phyloP scores from a whole-genome alignment of 1,140 invertebrate species.

The Pteromalus puparum region DNA sequence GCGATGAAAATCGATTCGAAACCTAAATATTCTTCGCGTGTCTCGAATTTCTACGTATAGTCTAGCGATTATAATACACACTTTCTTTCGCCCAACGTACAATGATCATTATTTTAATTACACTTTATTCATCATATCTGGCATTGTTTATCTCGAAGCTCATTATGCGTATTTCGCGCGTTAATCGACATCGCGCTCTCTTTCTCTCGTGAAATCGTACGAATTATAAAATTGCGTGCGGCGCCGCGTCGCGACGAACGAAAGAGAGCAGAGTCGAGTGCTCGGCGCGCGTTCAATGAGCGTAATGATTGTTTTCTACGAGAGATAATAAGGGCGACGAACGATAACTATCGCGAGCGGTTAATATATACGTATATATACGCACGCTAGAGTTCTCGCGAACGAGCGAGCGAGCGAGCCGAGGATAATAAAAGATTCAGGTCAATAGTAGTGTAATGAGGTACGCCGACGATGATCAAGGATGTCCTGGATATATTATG shows the following conservation, averaged over 20 bases:
- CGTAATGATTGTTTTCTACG: slow-evolving; percentile 66
- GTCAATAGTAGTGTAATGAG: slow-evolving; percentile 69
- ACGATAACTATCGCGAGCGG: slow-evolving; percentile 51
- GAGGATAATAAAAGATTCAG: slow-evolving; percentile 69
- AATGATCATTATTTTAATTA: slow-evolving; percentile 47
- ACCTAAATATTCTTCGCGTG: not conserved
- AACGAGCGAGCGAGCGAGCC: not conserved
- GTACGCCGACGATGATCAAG: slow-evolving; percentile 61
- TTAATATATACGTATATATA: slow-evolving; percentile 15
- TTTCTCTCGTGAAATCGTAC: slow-evolving; percentile 15
- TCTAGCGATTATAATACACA: too few species aligned
- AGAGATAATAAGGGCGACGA: slow-evolving; percentile 62
- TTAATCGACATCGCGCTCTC: slow-evolving; percentile 39
- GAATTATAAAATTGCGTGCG: slow-evolving; percentile 47
- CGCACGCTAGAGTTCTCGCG: slow-evolving; percentile 1
- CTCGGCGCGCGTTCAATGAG: slow-evolving; percentile 58
- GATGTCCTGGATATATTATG: slow-evolving; percentile 52
- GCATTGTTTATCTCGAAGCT: slow-evolving; percentile 19
- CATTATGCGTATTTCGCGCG: slow-evolving; percentile 28
- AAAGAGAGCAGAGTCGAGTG: not conserved
- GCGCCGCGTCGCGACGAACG: not conserved
- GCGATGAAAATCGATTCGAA: not conserved
- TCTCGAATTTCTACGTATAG: not conserved
- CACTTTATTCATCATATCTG: slow-evolving; percentile 28
- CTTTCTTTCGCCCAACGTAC: not conserved